phyloP scores from a whole-genome alignment of 2,888 invertebrate genomes.

The Blastobasis adustella region DNA sequence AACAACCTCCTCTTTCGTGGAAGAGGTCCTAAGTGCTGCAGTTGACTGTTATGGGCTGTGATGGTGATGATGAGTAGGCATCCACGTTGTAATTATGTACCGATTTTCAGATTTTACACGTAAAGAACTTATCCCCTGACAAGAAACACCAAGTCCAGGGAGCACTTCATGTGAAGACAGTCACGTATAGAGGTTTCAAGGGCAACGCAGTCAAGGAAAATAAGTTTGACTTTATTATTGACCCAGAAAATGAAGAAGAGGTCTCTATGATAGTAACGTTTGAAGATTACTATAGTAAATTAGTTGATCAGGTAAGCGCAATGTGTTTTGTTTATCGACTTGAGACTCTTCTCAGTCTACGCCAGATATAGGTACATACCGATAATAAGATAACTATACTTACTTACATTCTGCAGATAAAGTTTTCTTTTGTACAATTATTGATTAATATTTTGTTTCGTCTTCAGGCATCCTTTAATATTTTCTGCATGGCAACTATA shows the following conservation, averaged over 20 bases:
- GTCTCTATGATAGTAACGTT: constrained; percentile 83
- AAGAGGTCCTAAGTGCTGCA: no score
- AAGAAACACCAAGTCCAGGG: constrained; percentile 83
- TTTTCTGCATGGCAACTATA: constrained; percentile 86
- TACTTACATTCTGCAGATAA: no score
- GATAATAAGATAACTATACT: no score
- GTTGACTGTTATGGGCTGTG: no score
- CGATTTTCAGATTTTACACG: constrained; percentile 72
- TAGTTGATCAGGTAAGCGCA: constrained; percentile 80
- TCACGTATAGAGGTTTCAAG: constrained; percentile 87
- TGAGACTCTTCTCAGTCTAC: background rate
- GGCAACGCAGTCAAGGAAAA: constrained; percentile 83
- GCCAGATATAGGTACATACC: no score
- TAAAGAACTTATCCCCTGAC: constrained; percentile 81
- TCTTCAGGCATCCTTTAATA: constrained; percentile 82
- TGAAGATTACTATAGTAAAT: constrained; percentile 83
- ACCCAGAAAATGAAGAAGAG: constrained; percentile 78
- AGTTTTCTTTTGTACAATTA: background rate
- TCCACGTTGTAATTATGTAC: no score
- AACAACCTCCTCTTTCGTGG: no score
- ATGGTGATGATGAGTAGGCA: no score
- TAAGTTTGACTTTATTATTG: constrained; percentile 78
- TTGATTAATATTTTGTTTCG: background rate
- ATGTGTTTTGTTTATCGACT: background rate
- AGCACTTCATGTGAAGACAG: constrained; percentile 84